Evolutionary conservation across 2,113 vertebrate species (phyloP).

Genomic region (Nipponia nippon): DNA sequence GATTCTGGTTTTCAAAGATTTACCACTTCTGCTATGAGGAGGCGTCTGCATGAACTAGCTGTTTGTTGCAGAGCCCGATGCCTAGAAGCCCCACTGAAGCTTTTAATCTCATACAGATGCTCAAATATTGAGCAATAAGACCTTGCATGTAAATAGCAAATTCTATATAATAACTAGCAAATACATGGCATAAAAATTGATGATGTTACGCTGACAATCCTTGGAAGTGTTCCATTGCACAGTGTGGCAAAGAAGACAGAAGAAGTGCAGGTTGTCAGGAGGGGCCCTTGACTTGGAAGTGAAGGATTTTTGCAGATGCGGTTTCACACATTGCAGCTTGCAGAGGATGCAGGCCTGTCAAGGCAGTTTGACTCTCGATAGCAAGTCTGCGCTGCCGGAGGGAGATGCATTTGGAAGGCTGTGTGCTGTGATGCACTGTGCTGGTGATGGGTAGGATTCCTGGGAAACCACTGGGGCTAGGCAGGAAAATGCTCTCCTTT

Average conservation of each 20-base stretch:
- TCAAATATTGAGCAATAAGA: neutral
- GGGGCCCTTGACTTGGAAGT: neutral
- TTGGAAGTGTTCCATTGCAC: neutral
- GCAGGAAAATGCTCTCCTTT: neutral
- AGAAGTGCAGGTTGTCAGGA: neutral
- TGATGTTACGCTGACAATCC: neutral
- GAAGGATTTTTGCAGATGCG: neutral
- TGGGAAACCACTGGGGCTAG: neutral
- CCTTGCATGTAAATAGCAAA: neutral
- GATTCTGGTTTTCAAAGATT: neutral
- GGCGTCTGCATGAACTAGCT: neutral
- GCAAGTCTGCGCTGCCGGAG: neutral
- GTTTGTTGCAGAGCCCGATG: neutral
- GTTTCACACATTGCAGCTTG: neutral
- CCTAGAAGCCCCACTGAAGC: neutral
- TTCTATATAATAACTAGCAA: neutral
- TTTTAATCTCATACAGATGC: neutral
- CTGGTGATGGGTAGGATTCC: neutral
- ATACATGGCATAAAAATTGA: neutral
- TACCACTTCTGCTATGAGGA: neutral
- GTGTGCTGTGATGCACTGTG: neutral
- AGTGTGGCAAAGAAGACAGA: neutral
- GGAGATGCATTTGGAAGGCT: neutral
- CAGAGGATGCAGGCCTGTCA: neutral
- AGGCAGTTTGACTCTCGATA: neutral